Conservation (phyloP, 53 echinoderm and acorn worm species). For the Stichopus horrens region DNA sequence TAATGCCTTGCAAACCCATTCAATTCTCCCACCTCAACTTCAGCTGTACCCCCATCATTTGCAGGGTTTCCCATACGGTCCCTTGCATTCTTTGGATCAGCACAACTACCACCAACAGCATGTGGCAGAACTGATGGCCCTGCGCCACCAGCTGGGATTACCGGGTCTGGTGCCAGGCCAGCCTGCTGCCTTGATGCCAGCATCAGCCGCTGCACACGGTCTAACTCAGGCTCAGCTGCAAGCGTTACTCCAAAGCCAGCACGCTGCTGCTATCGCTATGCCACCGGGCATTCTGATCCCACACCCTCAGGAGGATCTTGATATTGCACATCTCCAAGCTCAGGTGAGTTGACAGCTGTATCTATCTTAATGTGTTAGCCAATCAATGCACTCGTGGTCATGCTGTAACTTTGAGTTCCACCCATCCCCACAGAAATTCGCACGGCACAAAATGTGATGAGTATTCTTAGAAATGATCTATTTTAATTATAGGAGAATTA, state of each 20-base stretch:
- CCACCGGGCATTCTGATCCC: slow-evolving; percentile 57
- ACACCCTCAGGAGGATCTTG: slow-evolving; percentile 73
- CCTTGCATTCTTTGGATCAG: slow-evolving; percentile 27
- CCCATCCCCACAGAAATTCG: too few species aligned
- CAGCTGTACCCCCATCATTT: slow-evolving; percentile 54
- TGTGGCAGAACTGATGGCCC: slow-evolving; percentile 71
- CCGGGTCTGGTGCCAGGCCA: slow-evolving; percentile 17
- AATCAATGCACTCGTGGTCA: not conserved
- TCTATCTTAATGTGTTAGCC: not conserved
- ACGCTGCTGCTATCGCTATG: slow-evolving; percentile 18
- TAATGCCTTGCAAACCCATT: slow-evolving; percentile 48
- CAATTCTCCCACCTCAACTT: slow-evolving; percentile 76
- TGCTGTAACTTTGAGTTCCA: too few species aligned
- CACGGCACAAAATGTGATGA: too few species aligned
- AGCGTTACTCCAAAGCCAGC: slow-evolving; percentile 30
- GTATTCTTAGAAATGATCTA: too few species aligned
- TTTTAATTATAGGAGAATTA: too few species aligned
- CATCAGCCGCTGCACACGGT: slow-evolving; percentile 1
- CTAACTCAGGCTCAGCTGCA: slow-evolving; percentile 30
- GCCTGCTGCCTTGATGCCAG: slow-evolving; percentile 22
- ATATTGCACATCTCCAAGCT: slow-evolving; percentile 54
- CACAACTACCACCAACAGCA: slow-evolving; percentile 69
- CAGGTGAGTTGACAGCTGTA: slow-evolving; percentile 14
- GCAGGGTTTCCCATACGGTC: slow-evolving; percentile 28
- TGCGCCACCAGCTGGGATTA: slow-evolving; percentile 58